Evolutionary conservation across 2,888 invertebrate genomes (phyloP).

Genomic region (Seira ritae): DNA sequence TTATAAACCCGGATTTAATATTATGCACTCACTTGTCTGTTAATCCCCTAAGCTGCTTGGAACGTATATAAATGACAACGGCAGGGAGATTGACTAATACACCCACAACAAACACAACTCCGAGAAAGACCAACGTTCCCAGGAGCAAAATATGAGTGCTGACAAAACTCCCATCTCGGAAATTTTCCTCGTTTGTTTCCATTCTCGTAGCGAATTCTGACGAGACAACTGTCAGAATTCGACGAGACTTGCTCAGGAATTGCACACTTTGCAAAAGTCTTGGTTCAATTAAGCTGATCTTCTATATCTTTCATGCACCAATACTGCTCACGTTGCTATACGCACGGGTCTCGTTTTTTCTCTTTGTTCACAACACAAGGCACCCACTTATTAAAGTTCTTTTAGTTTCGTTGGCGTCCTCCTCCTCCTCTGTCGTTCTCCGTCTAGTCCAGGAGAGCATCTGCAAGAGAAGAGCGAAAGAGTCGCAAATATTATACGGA

Average conservation of each 20-base stretch:
- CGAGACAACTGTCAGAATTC: slow-evolving; percentile 37
- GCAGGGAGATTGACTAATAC: slow-evolving; percentile 63
- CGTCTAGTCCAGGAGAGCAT: background rate
- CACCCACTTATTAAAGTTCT: background rate
- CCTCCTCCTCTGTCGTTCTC: background rate
- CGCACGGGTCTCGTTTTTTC: background rate
- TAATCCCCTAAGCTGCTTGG: slow-evolving; percentile 63
- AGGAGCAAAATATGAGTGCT: slow-evolving; percentile 19
- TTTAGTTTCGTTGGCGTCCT: background rate
- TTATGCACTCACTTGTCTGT: slow-evolving; percentile 67
- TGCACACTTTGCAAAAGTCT: background rate
- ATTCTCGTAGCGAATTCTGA: slow-evolving; percentile 50
- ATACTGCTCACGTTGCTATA: background rate
- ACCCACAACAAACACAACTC: slow-evolving; percentile 56
- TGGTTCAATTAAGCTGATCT: background rate
- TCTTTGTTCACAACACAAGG: background rate
- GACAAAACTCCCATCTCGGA: background rate
- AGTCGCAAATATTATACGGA: background rate
- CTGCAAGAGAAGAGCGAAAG: background rate
- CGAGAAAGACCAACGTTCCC: slow-evolving; percentile 32
- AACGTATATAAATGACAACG: slow-evolving; percentile 55
- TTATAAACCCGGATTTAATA: background rate
- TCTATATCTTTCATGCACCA: background rate
- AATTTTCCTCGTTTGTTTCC: slow-evolving; percentile 19
- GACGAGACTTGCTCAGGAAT: background rate